These are phyloP conservation scores for Lepus townsendii DNA, from an alignment of 2,797 vertebrate species.

Conservation along the genomic window DNA sequence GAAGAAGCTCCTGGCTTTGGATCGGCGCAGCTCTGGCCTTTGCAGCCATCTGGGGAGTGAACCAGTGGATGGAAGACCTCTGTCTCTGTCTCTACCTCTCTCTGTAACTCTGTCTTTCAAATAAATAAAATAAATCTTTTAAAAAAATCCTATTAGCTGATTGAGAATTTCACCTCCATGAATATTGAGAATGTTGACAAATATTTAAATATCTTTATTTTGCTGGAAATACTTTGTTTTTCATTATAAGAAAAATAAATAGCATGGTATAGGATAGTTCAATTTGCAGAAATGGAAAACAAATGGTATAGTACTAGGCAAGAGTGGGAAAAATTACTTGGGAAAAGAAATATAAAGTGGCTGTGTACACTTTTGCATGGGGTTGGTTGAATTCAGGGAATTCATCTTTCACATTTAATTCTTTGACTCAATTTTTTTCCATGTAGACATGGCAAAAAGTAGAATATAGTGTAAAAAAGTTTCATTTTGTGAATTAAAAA, in stretches of 20 bases:
- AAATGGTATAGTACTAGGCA: background rate
- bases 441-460: background rate
- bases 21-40: no score
- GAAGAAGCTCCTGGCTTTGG: no score
- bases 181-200: constrained; percentile 11
- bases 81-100: no score
- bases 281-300: constrained; percentile 57
- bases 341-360: background rate
- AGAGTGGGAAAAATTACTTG: background rate
- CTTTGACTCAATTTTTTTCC: constrained; percentile 1
- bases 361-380: background rate
- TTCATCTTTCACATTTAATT: constrained; percentile 36
- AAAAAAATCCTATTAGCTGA: constrained; percentile 54
- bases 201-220: constrained; percentile 22
- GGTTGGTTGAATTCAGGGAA: background rate
- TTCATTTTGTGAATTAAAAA: background rate
- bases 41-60: no score
- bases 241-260: constrained; percentile 49
- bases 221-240: constrained; percentile 49
- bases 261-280: background rate
- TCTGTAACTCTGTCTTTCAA: no score
- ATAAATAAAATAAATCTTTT: no score
- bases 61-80: no score
- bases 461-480: background rate
- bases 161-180: constrained; percentile 30